Base-by-base conservation (phyloP, 64 coral and sea anemone species). In the Montipora foliosa region DNA sequence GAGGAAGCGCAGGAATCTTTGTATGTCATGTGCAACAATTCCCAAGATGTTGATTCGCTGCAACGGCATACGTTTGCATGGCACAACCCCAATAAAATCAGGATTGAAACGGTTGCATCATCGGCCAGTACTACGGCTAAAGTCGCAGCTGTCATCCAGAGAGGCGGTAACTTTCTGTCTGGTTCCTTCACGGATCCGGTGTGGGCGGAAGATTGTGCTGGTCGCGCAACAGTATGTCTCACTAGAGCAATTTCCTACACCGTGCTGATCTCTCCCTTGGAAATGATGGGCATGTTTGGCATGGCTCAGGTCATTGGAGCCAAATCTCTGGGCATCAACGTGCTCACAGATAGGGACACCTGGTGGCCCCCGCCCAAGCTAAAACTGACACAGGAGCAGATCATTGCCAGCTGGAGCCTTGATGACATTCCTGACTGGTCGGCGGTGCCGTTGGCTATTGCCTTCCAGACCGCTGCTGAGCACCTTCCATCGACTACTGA, bases 241-340 rank as follows among this genome's bases (percentile, higher is more conserved):
- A 76, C 74, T 22, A 76, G 74, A 76, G 74, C 74, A n/a, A 76
- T 76, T 76, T n/a, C 19, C 19, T 44, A 76, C 37, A 76, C 74
- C 74, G 19, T 22, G 19, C 19, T 76, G 19, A 44, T 76, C 74
- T 76, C 74, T n/a, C 74, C 74, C 37, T 44, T 76, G 19, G 74
- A 76, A 22, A 76, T 76, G 74, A 44, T 44, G 37, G 74, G 74
- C 74, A 76, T 76, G 74, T 22, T 76, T 76, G 74, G 74, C 74
- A 76, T 76, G 74, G 74, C 74, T 44, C 74, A 79, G 77, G 49
- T 44, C 11, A 37, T 79, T 37, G 20, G n/a, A 24, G 20, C 49
- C 12, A 47, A 89, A 69, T 55, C 68, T 89, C 87, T 69, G 58
- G 87, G 87, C 75, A 62, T 62, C 59, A 62, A 62, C 59, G 59